A percentile compares a stretch with the other conserved stretches of the same genome.
Conservation (phyloP, 2,113 vertebrate genomes). For the Papio anubis region DNA sequence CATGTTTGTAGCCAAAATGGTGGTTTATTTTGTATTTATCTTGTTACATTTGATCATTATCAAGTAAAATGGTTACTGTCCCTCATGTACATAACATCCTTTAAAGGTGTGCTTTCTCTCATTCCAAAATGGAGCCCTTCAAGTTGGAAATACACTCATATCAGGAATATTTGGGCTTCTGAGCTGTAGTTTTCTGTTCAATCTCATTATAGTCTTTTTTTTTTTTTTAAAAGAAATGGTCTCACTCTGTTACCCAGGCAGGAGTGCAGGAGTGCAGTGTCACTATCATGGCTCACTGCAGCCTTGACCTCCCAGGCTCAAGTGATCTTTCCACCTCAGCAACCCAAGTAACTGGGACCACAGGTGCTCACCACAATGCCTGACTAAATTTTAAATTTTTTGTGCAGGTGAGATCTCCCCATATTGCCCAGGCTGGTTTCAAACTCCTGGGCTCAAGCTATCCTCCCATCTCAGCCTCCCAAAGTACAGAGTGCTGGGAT, state of each 20-base stretch:
- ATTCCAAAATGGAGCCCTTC: background rate
- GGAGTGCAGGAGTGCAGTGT: no score
- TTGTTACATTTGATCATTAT: background rate
- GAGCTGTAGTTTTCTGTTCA: background rate
- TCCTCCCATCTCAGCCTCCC: no score
- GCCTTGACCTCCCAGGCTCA: no score
- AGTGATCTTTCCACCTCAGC: no score
- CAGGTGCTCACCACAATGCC: no score
- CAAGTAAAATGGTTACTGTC: slow-evolving; percentile 16
- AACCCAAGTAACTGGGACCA: no score
- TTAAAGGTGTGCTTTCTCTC: background rate
- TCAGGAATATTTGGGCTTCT: background rate
- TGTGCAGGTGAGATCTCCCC: background rate
- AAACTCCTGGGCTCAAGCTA: no score
- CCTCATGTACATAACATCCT: background rate
- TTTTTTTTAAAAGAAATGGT: no score
- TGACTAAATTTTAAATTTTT: background rate
- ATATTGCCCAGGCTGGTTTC: background rate
- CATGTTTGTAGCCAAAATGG: background rate
- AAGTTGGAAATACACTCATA: background rate
- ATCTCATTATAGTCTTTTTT: background rate
- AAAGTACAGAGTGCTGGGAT: no score
- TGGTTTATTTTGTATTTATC: slow-evolving; percentile 34
- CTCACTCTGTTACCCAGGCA: no score
- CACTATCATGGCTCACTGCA: no score